A percentile compares a stretch with the other conserved stretches of the same genome.
These are phyloP conservation scores for Podocnemis expansa DNA, from an alignment of 2,113 vertebrate species.

Conservation along the genomic window DNA sequence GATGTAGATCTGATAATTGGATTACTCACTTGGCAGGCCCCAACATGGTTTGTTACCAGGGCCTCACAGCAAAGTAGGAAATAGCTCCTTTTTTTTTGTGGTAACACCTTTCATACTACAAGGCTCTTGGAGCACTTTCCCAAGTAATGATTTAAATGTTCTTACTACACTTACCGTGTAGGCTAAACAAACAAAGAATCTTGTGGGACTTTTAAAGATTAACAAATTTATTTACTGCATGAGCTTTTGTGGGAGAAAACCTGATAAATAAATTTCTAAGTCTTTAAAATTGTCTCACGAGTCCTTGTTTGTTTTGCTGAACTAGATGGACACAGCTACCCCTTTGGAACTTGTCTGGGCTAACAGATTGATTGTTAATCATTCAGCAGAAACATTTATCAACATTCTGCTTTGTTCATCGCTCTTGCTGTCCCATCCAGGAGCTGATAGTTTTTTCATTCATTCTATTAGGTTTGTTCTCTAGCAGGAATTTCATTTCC, in stretches of 20 bases:
- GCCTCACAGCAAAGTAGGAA: neutral
- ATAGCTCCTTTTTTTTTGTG: neutral
- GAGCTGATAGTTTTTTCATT: accelerated
- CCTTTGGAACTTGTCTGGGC: too few relatives aligned
- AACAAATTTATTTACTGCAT: too few relatives aligned
- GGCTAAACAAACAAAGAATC: too few relatives aligned
- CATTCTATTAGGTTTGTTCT: accelerated
- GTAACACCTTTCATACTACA: neutral
- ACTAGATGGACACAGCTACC: too few relatives aligned
- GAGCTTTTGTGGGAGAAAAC: too few relatives aligned
- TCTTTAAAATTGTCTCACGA: too few relatives aligned
- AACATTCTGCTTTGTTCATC: neutral
- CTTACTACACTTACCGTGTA: neutral
- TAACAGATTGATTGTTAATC: too few relatives aligned
- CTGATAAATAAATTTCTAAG: too few relatives aligned
- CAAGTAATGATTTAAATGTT: neutral
- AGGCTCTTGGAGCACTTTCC: too few relatives aligned
- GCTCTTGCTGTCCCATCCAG: neutral
- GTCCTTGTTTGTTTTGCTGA: too few relatives aligned
- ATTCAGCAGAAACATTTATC: neutral
- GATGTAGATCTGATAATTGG: neutral
- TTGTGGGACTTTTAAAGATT: too few relatives aligned
- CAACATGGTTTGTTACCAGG: accelerated
- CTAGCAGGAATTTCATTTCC: accelerated
- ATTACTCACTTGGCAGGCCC: too few relatives aligned